Evolutionary conservation across 2,888 invertebrate species (phyloP), one percentile per base, ranked within the genome.

Genomic region (Stenodera caucasica): DNA sequence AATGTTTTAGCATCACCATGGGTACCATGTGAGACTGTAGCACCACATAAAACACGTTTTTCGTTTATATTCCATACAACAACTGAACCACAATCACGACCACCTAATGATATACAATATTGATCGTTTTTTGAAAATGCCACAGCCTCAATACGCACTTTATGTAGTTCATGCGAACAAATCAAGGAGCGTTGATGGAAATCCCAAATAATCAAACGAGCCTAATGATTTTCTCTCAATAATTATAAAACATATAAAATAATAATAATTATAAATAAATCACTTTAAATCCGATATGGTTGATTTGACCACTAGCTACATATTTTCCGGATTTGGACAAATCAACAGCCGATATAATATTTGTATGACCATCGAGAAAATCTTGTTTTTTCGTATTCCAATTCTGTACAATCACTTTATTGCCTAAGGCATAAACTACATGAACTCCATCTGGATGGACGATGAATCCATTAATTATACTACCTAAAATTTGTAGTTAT

Each of bases 251-350:
- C 7, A 53, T 12, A 53, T 15, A 53, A 52, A 52, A 54, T 26
- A 4, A 5, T 2, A 26, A 26, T 4, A 54, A 15, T 37, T 3
- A 9, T 54, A 26, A n/a, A 40, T 29, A 29, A 50, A 63, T 63
- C 75, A 89, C 89, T 78, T 91, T 92, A 78, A 95, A 96, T 4
- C 96, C 96, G 79, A 94, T 91, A 75, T 94, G 91, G 75, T 92
- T 96, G 37, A 90, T 86, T 81, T 96, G 95, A 0, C 96, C 96
- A 0, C 96, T 94, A 5, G 93, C 96, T 37, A 97, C 82, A 72
- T 86, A 92, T 21, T 87, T 88, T 23, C 96, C 93, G 69, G 80
- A 82, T 0, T 84, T 82, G 9, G 96, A 96, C 11, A 94, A 78
- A 52, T 90, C 89, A 21, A 94, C 82, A 1, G 91, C 86, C 0